Evolutionary conservation across 2,888 invertebrate genomes (phyloP).

Genomic region (Andrena bucephala): DNA sequence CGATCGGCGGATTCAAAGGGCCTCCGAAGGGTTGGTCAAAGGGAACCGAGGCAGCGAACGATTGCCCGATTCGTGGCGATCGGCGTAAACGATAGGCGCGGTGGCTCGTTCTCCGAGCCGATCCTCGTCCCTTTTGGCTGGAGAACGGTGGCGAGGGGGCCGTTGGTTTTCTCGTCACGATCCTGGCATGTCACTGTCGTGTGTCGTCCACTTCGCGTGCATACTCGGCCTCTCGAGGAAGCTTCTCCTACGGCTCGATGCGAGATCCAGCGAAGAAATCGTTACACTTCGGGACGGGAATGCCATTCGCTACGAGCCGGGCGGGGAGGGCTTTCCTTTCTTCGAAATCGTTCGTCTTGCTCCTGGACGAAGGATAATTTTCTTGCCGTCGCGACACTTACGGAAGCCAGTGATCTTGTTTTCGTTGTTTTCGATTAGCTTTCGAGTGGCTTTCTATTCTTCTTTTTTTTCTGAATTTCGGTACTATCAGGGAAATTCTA

Average conservation of each 20-base stretch:
- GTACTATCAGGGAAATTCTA: too few species aligned
- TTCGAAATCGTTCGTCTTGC: not conserved
- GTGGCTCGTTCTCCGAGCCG: constrained; percentile 47
- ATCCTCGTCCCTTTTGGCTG: constrained; percentile 51
- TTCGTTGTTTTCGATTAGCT: constrained; percentile 1
- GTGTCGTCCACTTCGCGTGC: constrained; percentile 76
- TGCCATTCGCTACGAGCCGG: constrained; percentile 5
- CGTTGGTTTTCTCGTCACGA: constrained; percentile 80
- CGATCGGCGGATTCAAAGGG: constrained; percentile 65
- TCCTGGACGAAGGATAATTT: not conserved
- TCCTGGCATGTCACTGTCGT: constrained; percentile 79
- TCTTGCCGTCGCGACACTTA: not conserved
- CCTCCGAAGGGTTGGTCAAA: constrained; percentile 45
- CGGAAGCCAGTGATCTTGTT: not conserved
- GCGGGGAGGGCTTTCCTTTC: constrained; percentile 1
- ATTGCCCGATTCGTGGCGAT: constrained; percentile 66
- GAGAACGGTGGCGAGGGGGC: constrained; percentile 29
- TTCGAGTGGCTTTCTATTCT: not conserved
- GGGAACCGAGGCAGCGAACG: constrained; percentile 61
- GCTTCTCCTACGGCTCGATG: constrained; percentile 25
- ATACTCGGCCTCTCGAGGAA: constrained; percentile 70
- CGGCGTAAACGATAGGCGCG: constrained; percentile 71
- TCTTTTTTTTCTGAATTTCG: too few species aligned
- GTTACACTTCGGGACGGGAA: constrained; percentile 57
- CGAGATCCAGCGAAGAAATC: constrained; percentile 64